Evolutionary conservation across 2,888 invertebrate species (phyloP), one percentile per base, ranked within the genome.

Genomic region (Glyphotaelius pellucidus): DNA sequence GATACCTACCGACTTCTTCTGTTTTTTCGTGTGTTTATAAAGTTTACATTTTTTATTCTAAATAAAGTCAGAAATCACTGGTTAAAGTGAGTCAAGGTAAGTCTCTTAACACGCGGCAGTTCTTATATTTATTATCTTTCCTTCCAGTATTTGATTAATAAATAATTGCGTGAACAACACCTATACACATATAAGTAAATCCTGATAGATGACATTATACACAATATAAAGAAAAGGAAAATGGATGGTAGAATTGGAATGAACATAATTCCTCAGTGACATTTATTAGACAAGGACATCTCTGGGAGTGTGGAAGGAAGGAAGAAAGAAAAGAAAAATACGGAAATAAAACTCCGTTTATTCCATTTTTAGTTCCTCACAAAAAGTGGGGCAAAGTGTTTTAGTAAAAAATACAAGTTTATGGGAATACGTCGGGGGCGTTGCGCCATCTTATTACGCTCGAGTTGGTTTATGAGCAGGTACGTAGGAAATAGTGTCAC

Each of bases 181-280:
- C 67, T 67, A 67, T 67, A 67, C 25, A 67, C 67, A 67, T 19
- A 19, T 67, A 67, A 67, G 67, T 25, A 67, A 67, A 67, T 67
- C 67, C 67, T 67, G 67, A 67, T 67, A 67, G n/a, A 67, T 67
- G 67, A 67, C n/a, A 67, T 67, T 25, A 67, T 25, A 67, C 25
- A 67, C 67, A 67, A 67, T 67, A 67, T 25, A 67, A 67, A 67
- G 25, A 67, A 67, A 67, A 67, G 67, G 67, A 67, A 67, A 67
- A 67, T 67, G 67, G 67, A 67, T 67, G 67, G 67, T 67, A 31
- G 32, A 81, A 32, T 35, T 83, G 31, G 83, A 83, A 83, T 83
- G 32, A 83, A 83, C 35, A 32, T 83, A 32, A 83, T 83, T 83
- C 83, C 25, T 83, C 31, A 25, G 83, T 83, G 83, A 83, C 83